Conservation (phyloP, 2,888 invertebrate species). For the Apoda limacodes region DNA sequence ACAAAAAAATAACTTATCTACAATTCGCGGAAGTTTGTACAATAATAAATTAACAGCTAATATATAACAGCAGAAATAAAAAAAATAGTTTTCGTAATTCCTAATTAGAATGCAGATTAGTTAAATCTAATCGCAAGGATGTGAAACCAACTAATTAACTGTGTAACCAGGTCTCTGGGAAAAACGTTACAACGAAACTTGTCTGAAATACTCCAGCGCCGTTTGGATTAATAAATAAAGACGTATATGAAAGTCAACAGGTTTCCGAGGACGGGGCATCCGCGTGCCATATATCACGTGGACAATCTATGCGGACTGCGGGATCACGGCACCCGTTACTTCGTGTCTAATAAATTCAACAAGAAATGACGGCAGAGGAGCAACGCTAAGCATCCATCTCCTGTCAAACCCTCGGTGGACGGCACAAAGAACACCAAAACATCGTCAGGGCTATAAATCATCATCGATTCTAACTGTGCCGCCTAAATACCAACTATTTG, state of each 20-base stretch:
- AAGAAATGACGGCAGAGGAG: slow-evolving; percentile 59
- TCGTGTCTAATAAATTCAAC: slow-evolving; percentile 62
- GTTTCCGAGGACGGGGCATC: slow-evolving; percentile 40
- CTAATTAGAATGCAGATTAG: too few relatives aligned
- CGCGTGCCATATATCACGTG: slow-evolving; percentile 39
- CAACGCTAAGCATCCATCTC: slow-evolving; percentile 53
- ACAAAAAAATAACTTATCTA: too few relatives aligned
- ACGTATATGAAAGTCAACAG: slow-evolving; percentile 42
- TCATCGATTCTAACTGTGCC: slow-evolving; percentile 34
- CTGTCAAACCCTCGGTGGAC: slow-evolving; percentile 34
- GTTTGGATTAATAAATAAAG: slow-evolving; percentile 45
- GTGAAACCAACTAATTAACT: too few relatives aligned
- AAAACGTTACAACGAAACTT: too few relatives aligned
- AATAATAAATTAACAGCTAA: too few relatives aligned
- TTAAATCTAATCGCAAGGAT: too few relatives aligned
- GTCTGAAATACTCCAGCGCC: too few relatives aligned
- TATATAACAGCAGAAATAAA: too few relatives aligned
- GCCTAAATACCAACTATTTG: slow-evolving; percentile 41
- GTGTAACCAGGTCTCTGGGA: too few relatives aligned
- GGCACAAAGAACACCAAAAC: slow-evolving; percentile 17
- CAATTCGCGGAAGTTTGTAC: too few relatives aligned
- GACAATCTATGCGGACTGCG: slow-evolving; percentile 34
- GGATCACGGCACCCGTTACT: slow-evolving; percentile 46
- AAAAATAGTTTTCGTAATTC: too few relatives aligned
- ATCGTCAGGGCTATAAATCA: slow-evolving; percentile 45